phyloP scores from a whole-genome alignment of 37 sponge, comb jelly and placozoan species.

The Ephydatia muelleri region DNA sequence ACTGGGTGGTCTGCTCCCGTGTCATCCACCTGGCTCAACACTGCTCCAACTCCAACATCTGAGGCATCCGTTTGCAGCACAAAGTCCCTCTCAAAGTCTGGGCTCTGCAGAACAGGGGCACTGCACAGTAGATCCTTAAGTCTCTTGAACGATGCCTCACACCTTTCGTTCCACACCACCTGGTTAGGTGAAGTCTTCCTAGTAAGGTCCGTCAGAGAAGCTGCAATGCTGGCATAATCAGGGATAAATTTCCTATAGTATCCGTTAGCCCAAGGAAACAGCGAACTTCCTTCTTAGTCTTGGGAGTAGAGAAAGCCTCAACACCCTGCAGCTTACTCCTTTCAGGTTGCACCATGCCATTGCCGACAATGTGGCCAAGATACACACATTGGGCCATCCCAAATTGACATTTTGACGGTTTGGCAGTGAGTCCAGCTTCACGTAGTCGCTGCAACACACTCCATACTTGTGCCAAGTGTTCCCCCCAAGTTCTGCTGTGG shows the following conservation, averaged over 20 bases:
- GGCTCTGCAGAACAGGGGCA: constrained; percentile 18
- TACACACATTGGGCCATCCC: constrained; percentile 33
- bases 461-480: constrained; percentile 39
- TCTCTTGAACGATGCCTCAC: background rate
- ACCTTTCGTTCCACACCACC: constrained; percentile 14
- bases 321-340: constrained; percentile 26
- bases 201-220: too few species aligned
- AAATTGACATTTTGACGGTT: constrained; percentile 56
- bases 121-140: background rate
- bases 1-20: constrained; percentile 36
- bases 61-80: constrained; percentile 39
- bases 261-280: too few species aligned
- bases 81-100: background rate
- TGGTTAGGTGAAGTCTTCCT: background rate
- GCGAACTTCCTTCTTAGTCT: too few species aligned
- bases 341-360: constrained; percentile 31
- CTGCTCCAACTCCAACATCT: constrained; percentile 27
- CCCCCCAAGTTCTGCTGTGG: constrained; percentile 40
- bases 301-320: too few species aligned
- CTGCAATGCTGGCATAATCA: too few species aligned
- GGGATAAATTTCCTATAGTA: too few species aligned
- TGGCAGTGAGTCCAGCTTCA: constrained; percentile 47
- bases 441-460: constrained; percentile 25
- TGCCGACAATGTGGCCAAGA: constrained; percentile 62
- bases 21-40: constrained; percentile 3